These are phyloP conservation scores for Isaurus tuberculatus DNA, from an alignment of 92 coral and sea anemone genomes.

Conservation along the genomic window DNA sequence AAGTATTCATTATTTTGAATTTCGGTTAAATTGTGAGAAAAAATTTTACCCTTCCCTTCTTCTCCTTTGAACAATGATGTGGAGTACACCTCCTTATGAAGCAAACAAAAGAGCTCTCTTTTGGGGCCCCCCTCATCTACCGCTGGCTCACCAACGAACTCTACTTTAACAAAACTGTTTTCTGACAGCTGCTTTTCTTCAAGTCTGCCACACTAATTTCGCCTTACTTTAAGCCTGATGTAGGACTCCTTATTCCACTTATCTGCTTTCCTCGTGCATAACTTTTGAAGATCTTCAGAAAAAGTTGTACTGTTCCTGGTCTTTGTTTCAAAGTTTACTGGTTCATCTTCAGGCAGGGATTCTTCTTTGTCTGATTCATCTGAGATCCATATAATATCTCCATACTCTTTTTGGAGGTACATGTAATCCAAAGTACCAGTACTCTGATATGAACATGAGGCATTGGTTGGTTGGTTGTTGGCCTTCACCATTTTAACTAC, in stretches of 20 bases:
- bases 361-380: slow-evolving; percentile 54
- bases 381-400: slow-evolving; percentile 51
- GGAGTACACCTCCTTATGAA: slow-evolving; percentile 38
- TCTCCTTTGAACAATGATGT: slow-evolving; percentile 21
- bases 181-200: slow-evolving; percentile 49
- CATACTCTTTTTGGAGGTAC: slow-evolving; percentile 52
- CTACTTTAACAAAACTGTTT: slow-evolving; percentile 43
- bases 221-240: slow-evolving; percentile 58
- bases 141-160: slow-evolving; percentile 46
- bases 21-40: slow-evolving; percentile 67
- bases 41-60: slow-evolving; percentile 51
- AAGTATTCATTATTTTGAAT: slow-evolving; percentile 59
- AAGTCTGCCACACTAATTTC: slow-evolving; percentile 62
- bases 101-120: slow-evolving; percentile 42
- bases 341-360: slow-evolving; percentile 32
- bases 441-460: slow-evolving; percentile 37
- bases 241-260: slow-evolving; percentile 47
- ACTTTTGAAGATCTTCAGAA: slow-evolving; percentile 47
- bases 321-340: slow-evolving; percentile 47
- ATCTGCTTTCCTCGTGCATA: slow-evolving; percentile 45
- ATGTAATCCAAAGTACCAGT: slow-evolving; percentile 50
- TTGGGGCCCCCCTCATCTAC: slow-evolving; percentile 47
- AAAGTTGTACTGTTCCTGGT: slow-evolving; percentile 45
- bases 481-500: slow-evolving; percentile 38
- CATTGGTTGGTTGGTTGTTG: slow-evolving; percentile 26